Conservation (phyloP, 1,140 invertebrate species). For the Drosophila equinoxialis region DNA sequence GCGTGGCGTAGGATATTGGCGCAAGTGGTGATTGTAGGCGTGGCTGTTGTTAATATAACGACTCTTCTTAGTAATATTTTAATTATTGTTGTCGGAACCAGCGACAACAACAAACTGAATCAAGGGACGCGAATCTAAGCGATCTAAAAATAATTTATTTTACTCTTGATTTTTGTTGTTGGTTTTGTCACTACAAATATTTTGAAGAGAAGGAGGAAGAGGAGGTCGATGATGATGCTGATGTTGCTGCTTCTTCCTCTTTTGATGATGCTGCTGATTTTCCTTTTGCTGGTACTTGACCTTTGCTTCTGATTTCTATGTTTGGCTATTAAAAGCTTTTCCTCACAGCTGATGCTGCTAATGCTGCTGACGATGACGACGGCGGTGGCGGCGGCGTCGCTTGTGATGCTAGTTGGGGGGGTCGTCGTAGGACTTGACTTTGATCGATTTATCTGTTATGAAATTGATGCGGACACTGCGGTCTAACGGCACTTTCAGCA, state of each 20-base stretch:
- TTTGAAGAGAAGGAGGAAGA: slow-evolving; percentile 8
- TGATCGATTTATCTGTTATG: slow-evolving; percentile 74
- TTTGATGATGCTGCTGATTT: slow-evolving; percentile 30
- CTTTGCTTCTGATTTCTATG: slow-evolving; percentile 49
- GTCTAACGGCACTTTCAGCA: slow-evolving; percentile 12
- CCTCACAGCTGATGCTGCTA: slow-evolving; percentile 25
- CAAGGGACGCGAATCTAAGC: slow-evolving; percentile 55
- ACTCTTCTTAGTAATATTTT: neutral
- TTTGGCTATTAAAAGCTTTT: slow-evolving; percentile 51
- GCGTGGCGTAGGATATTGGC: slow-evolving; percentile 21
- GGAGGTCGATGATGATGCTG: slow-evolving; percentile 25
- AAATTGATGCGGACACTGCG: slow-evolving; percentile 56
- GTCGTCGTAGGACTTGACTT: slow-evolving; percentile 47
- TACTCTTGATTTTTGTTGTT: neutral
- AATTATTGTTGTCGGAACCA: slow-evolving; percentile 24
- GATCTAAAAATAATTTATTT: slow-evolving; percentile 73
- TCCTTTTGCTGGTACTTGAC: slow-evolving; percentile 47
- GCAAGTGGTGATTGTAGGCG: slow-evolving; percentile 38
- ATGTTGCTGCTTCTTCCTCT: slow-evolving; percentile 26
- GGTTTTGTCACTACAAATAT: slow-evolving; percentile 40
- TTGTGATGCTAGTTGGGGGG: slow-evolving; percentile 42
- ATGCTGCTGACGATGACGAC: slow-evolving; percentile 29
- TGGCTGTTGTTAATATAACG: slow-evolving; percentile 38
- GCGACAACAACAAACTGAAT: slow-evolving; percentile 57
- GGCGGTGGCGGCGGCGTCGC: slow-evolving; percentile 58